Evolutionary conservation across 2,888 invertebrate species (phyloP).

Genomic region (Melipona beecheii): DNA sequence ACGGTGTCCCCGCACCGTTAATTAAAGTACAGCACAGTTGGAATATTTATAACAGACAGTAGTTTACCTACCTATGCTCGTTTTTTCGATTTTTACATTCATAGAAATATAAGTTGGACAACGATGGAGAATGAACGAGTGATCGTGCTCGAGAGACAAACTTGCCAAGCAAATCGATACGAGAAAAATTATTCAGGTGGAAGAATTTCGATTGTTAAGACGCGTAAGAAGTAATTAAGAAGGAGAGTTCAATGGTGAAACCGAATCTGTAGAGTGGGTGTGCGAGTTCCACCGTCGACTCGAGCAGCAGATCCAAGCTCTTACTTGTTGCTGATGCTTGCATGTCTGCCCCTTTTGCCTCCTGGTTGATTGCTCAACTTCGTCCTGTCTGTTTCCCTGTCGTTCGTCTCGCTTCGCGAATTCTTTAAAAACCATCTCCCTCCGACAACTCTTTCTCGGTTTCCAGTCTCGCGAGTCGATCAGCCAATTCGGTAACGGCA

Average conservation of each 20-base stretch:
- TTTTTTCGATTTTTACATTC: too few relatives aligned
- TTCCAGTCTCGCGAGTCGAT: neutral
- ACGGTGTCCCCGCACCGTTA: too few relatives aligned
- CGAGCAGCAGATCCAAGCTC: constrained; percentile 74
- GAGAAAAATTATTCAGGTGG: too few relatives aligned
- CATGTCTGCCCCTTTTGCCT: constrained; percentile 80
- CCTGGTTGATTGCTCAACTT: constrained; percentile 75
- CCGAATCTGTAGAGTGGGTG: neutral
- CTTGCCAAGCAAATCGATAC: too few relatives aligned
- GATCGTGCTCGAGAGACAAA: too few relatives aligned
- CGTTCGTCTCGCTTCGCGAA: constrained; percentile 35
- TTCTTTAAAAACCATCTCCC: neutral
- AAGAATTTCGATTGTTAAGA: neutral
- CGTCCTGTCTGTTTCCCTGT: constrained; percentile 58
- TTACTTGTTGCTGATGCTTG: constrained; percentile 83
- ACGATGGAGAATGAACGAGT: too few relatives aligned
- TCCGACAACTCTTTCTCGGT: neutral
- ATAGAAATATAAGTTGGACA: too few relatives aligned
- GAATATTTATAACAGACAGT: too few relatives aligned
- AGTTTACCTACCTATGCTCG: too few relatives aligned
- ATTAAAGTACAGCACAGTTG: too few relatives aligned
- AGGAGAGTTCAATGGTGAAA: neutral
- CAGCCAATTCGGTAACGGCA: neutral
- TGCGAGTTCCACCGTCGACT: constrained; percentile 47
- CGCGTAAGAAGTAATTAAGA: neutral